These are phyloP conservation scores for Pemphredon lugubris DNA, from an alignment of 2,888 invertebrate genomes.

Conservation along the genomic window DNA sequence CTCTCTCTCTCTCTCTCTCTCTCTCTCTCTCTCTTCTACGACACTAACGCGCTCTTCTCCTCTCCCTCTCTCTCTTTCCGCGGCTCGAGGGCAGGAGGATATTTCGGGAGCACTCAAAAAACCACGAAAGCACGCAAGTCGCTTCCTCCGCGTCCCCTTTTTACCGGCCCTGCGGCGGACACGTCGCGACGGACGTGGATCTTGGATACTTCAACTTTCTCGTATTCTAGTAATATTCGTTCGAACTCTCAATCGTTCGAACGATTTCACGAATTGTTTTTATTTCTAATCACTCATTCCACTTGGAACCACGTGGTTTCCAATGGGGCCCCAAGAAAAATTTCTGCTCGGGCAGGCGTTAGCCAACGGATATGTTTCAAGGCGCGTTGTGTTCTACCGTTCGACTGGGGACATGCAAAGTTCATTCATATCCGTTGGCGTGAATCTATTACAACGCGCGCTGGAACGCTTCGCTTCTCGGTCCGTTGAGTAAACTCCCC, in stretches of 20 bases:
- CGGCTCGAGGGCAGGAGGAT: constrained; percentile 60
- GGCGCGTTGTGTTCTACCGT: constrained; percentile 7
- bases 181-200: neutral
- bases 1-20: constrained; percentile 59
- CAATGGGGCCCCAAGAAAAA: no score
- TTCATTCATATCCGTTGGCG: no score
- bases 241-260: no score
- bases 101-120: constrained; percentile 73
- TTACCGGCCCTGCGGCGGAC: constrained; percentile 8
- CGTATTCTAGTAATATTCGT: no score
- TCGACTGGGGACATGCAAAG: constrained; percentile 17
- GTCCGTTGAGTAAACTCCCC: no score
- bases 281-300: no score
- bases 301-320: no score
- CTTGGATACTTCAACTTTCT: neutral
- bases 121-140: constrained; percentile 63
- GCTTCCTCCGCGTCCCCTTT: constrained; percentile 42
- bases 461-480: no score
- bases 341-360: constrained; percentile 12
- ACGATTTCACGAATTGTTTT: no score
- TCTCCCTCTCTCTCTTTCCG: constrained; percentile 59
- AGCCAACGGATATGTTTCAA: constrained; percentile 5
- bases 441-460: no score
- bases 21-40: constrained; percentile 59
- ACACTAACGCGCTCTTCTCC: constrained; percentile 46